Evolutionary conservation across 2,113 vertebrate species (phyloP).

Genomic region (Rutilus rutilus): DNA sequence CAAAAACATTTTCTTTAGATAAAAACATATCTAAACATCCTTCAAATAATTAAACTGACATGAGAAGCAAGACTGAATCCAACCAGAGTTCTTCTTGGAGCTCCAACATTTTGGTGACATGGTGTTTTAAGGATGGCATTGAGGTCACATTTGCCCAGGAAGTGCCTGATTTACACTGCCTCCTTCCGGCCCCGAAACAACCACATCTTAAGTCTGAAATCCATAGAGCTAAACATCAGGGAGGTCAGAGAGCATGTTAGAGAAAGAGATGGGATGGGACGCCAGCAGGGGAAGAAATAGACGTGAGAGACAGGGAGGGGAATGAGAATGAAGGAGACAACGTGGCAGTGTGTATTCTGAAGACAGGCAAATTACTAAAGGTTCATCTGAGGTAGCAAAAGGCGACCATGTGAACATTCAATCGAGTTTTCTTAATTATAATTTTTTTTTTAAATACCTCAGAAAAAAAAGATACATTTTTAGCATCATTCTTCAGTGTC

Average conservation of each 20-base stretch:
- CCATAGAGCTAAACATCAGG: conserved; percentile 23
- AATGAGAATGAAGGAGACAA: conserved; percentile 68
- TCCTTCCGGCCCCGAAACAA: conserved; percentile 58
- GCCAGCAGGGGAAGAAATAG: conserved; percentile 24
- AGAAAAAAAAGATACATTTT: not conserved
- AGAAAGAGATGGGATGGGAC: conserved; percentile 5
- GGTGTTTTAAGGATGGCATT: conserved; percentile 66
- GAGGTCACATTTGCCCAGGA: conserved; percentile 60
- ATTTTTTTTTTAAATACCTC: too few species aligned
- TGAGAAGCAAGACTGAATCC: not conserved
- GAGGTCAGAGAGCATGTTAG: conserved; percentile 36
- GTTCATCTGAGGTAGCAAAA: conserved; percentile 70
- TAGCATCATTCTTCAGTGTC: too few species aligned
- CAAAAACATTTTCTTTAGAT: not conserved
- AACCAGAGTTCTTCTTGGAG: not conserved
- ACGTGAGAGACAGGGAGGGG: conserved; percentile 55
- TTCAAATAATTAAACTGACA: not conserved
- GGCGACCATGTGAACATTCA: conserved; percentile 45
- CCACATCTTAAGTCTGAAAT: conserved; percentile 60
- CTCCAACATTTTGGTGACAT: conserved; percentile 37
- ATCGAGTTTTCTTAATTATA: not conserved
- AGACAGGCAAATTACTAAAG: conserved; percentile 56
- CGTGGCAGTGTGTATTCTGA: conserved; percentile 76
- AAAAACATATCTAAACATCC: not conserved
- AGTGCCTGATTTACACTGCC: conserved; percentile 58